Base-by-base conservation (phyloP, 64 coral and sea anemone genomes). In the Montipora capricornis region DNA sequence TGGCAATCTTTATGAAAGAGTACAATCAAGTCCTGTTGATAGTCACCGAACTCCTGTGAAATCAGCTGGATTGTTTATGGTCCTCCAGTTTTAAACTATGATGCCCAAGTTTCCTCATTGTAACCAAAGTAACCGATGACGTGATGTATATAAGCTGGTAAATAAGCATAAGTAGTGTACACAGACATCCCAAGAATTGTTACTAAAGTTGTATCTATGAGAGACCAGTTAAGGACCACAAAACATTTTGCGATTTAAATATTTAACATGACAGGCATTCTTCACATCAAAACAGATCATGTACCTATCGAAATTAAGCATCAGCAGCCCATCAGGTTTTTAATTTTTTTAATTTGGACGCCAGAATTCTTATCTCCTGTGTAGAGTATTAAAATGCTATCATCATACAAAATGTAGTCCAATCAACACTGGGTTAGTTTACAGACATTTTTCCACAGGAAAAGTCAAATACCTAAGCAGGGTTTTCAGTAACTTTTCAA, bases 141-240 rank as follows among this genome's bases (percentile, higher is more conserved):
- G 77, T 89, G 55, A n/a, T 79, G 52, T 44, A 89, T 67, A 88
- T 93, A 93, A 9, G 83, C 89, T 62, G 96, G 96, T 17, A 98
- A 80, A 75, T 94, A 98, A 52, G 96, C 96, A 89, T 95, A 98
- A 49, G 96, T 98, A 0, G 96, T 88, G 58, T 95, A 98, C 8
- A 98, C 77, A 45, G 93, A 95, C 96, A 98, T 98, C 44, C 89
- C 96, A 74, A 98, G 96, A 22, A 98, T 84, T 46, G 93, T 95
- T 45, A 95, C 86, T 48, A 98, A 67, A 16, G 90, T 95, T n/a
- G 93, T 84, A 92, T 95, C 96, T 98, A 19, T 47, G 15, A 47
- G 44, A 87, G 8, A 16, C 13, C 44, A 7, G 92, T 96, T 68
- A 96, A 96, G 92, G 77, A 80, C 1, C 68, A 77, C 12, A 68